These are phyloP conservation scores for Chloroceryle aenea DNA, from an alignment of 2,113 vertebrate species.

Conservation along the genomic window DNA sequence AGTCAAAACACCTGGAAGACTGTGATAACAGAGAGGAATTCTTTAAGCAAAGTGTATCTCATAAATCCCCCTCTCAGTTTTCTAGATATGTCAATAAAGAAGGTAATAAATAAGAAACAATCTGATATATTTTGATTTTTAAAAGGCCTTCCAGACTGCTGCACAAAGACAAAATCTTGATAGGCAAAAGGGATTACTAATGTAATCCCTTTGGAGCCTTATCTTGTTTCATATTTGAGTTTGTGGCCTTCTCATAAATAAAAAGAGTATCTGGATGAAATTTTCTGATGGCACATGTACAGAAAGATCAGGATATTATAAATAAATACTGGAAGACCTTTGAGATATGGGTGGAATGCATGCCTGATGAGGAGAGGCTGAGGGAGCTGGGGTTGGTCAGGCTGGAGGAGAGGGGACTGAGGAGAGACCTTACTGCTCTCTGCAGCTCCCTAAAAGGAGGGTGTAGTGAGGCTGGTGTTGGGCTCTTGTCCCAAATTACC, in stretches of 20 bases:
- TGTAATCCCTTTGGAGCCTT: conserved; percentile 4
- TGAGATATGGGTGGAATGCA: background rate
- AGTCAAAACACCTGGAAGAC: background rate
- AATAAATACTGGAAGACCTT: background rate
- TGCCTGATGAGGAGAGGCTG: too few relatives aligned
- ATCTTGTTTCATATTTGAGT: conserved; percentile 32
- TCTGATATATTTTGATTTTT: conserved; percentile 25
- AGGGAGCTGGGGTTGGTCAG: too few relatives aligned
- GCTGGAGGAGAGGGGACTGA: too few relatives aligned
- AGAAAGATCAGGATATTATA: conserved; percentile 17
- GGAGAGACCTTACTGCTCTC: too few relatives aligned
- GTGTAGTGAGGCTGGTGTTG: too few relatives aligned
- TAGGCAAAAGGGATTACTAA: background rate
- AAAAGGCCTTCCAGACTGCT: conserved; percentile 1
- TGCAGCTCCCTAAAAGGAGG: too few relatives aligned
- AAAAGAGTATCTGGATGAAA: conserved; percentile 20
- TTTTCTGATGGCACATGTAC: conserved; percentile 1
- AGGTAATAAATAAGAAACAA: conserved; percentile 40
- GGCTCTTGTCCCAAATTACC: too few relatives aligned
- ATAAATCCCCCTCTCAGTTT: conserved; percentile 22
- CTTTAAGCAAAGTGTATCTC: background rate
- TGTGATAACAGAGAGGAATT: conserved; percentile 13
- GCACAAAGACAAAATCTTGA: conserved; percentile 18
- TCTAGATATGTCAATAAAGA: background rate
- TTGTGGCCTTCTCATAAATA: conserved; percentile 1